These are phyloP conservation scores for Bovichtus variegatus DNA, from an alignment of 2,797 vertebrate genomes.

Conservation along the genomic window DNA sequence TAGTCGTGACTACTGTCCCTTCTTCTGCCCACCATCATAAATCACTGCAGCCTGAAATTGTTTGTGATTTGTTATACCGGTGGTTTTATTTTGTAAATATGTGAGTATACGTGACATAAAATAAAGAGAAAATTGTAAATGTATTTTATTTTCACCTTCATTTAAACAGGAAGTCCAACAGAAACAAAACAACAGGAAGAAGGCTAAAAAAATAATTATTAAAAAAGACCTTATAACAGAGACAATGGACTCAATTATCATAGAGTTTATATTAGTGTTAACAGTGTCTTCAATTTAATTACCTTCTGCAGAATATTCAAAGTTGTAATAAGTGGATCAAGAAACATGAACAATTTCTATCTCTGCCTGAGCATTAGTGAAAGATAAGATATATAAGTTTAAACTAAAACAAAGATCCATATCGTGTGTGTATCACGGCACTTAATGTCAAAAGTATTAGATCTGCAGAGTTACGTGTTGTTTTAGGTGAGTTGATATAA, in stretches of 20 bases:
- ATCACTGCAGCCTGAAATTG: neutral
- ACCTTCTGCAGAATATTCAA: neutral
- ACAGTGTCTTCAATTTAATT: neutral
- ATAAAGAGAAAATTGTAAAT: neutral
- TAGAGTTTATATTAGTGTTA: neutral
- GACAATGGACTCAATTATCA: neutral
- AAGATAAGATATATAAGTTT: neutral
- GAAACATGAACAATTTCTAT: neutral
- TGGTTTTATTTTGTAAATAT: neutral
- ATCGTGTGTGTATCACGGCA: too few relatives aligned
- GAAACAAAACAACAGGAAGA: neutral
- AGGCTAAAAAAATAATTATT: neutral
- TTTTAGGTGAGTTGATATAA: constrained; percentile 10
- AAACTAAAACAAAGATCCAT: neutral
- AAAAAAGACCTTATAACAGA: neutral
- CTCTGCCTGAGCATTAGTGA: neutral
- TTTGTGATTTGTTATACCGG: neutral
- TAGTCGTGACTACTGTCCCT: too few relatives aligned
- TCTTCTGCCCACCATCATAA: too few relatives aligned
- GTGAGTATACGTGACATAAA: neutral
- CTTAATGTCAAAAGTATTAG: too few relatives aligned
- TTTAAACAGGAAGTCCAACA: neutral
- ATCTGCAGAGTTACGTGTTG: neutral
- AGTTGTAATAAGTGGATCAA: neutral
- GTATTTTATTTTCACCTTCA: neutral